These are phyloP conservation scores for Cherax destructor DNA, from an alignment of 1,140 invertebrate species.

Conservation along the genomic window DNA sequence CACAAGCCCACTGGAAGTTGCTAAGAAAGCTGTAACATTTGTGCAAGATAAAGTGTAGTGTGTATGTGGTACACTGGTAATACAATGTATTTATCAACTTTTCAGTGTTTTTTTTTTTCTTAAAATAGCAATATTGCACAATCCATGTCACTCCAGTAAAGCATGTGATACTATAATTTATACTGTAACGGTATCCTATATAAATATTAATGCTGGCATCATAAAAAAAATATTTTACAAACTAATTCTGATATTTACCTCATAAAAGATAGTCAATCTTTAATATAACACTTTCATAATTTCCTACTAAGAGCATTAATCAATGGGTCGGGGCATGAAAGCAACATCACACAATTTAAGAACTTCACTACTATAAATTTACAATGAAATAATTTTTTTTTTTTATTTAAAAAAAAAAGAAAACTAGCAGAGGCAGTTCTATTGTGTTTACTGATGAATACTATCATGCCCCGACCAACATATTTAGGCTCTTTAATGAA, in stretches of 20 bases:
- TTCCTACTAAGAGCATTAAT: not conserved
- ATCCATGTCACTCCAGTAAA: not conserved
- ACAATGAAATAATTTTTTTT: not conserved
- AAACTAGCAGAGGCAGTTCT: too few relatives aligned
- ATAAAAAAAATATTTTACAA: not conserved
- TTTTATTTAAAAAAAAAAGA: too few relatives aligned
- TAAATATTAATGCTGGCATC: not conserved
- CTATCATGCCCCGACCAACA: slow-evolving; percentile 17
- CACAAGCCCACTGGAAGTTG: not conserved
- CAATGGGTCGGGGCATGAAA: slow-evolving; percentile 22
- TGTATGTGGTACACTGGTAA: not conserved
- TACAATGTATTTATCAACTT: not conserved
- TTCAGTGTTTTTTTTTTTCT: not conserved
- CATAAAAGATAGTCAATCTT: not conserved
- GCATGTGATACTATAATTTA: not conserved
- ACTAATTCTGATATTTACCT: not conserved
- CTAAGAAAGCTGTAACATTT: not conserved
- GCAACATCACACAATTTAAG: not conserved
- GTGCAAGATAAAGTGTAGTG: slow-evolving; percentile 2
- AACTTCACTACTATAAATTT: not conserved
- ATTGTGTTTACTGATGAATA: slow-evolving; percentile 6
- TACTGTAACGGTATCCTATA: not conserved
- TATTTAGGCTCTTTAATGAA: not conserved
- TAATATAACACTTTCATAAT: not conserved
- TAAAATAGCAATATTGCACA: slow-evolving; percentile 25